phyloP scores from a whole-genome alignment of 2,888 invertebrate genomes.

The Drosophila silvestris region DNA sequence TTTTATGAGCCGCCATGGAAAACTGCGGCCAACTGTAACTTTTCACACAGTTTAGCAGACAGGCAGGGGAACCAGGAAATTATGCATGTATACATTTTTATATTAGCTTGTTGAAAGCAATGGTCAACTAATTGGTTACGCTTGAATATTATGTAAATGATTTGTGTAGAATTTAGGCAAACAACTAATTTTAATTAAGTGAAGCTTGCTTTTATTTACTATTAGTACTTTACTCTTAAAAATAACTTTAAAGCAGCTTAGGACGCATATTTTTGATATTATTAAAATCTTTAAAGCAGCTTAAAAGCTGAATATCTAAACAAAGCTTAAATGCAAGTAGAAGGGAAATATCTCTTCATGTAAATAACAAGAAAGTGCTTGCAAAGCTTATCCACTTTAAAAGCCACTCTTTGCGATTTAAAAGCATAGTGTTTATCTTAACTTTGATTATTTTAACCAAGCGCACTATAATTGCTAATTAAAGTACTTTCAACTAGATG shows the following conservation, averaged over 20 bases:
- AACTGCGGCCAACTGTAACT: constrained; percentile 14
- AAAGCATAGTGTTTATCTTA: background rate
- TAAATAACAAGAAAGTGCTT: background rate
- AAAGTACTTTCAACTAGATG: background rate
- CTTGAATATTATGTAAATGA: background rate
- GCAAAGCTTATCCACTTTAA: background rate
- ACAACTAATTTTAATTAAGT: background rate
- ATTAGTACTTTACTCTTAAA: background rate
- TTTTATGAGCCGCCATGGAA: constrained; percentile 42
- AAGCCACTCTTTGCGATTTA: background rate
- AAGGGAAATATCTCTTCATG: background rate
- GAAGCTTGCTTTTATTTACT: background rate
- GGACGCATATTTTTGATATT: background rate
- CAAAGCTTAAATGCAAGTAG: background rate
- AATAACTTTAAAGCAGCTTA: background rate
- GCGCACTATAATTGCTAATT: background rate
- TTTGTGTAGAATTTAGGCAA: background rate
- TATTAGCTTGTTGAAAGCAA: constrained; percentile 13
- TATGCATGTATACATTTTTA: constrained; percentile 19
- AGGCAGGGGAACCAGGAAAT: background rate
- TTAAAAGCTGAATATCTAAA: background rate
- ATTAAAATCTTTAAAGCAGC: background rate
- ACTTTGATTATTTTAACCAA: background rate
- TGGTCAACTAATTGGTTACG: constrained; percentile 23
- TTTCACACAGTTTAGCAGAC: constrained; percentile 5